Evolutionary conservation across 2,113 vertebrate species (phyloP), one percentile per base, ranked within the genome.

Genomic region (Corythornis madagascariensis): DNA sequence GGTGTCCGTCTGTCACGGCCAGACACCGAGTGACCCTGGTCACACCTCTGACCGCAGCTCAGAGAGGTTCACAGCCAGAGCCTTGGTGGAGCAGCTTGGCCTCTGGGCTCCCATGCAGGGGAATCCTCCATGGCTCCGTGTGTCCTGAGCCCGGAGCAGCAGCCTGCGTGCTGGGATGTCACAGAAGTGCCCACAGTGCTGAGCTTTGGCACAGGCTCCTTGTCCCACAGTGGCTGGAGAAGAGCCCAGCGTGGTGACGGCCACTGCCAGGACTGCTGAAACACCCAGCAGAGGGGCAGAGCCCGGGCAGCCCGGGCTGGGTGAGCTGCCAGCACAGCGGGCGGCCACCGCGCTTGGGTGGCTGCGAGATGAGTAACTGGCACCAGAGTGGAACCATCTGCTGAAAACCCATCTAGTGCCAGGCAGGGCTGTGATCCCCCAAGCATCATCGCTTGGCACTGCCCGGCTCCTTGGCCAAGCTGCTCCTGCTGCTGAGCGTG

Each of bases 81-180:
- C 42, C 26, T 21, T 12, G 22, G 47, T 0, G 2, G 55, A 40
- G n/a, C 57, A 40, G 63, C 15, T 81, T 22, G 4, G 47, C 21
- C 61, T 26, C 19, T 20, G 64, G 65, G 56, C 71, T 67, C 47
- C 8, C 12, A 25, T n/a, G 9, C 65, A 43, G 65, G 47, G 26
- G 53, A 57, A 33, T 57, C 8, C 43, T 28, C 50, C 7, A 1
- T 20, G 52, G 22, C 35, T 64, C 63, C 25, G 16, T 4, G 0
- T 2, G 0, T 13, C 31, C 57, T 21, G 33, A 69, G 80, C 43
- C 63, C 0, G 0, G 0, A 26, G 28, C 40, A 13, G 48, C 6
- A 12, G 21, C 4, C 1, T 4, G 0, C 0, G 16, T 29, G 45
- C 31, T 7, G 15, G 25, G 38, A 16, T 20, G 43, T n/a, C 83